Conservation (phyloP, 2,888 invertebrate species). For the Cecidostiba fungosa region DNA sequence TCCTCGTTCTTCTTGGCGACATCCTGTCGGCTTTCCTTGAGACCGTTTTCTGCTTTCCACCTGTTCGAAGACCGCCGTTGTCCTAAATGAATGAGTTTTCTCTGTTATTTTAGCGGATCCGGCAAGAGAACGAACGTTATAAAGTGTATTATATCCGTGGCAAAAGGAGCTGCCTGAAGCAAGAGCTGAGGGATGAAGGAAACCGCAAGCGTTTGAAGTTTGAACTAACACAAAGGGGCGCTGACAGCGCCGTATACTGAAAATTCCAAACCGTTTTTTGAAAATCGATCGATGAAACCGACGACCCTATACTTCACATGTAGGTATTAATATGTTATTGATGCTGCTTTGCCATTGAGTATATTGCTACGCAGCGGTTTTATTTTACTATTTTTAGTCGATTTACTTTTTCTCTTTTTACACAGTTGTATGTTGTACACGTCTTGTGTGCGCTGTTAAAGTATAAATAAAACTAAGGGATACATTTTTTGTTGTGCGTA, state of each 20-base stretch:
- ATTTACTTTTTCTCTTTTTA: too few relatives aligned
- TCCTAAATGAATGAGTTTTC: not conserved
- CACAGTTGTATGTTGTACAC: too few relatives aligned
- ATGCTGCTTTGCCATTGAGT: too few relatives aligned
- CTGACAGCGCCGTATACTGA: not conserved
- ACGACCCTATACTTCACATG: not conserved
- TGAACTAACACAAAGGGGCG: not conserved
- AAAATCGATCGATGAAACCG: not conserved
- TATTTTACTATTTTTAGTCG: too few relatives aligned
- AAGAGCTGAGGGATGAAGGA: not conserved
- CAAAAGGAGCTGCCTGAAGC: constrained; percentile 22
- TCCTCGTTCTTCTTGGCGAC: constrained; percentile 71
- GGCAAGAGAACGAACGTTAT: constrained; percentile 40
- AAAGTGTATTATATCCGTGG: constrained; percentile 9
- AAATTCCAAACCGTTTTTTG: not conserved
- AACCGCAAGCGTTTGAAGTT: constrained; percentile 23
- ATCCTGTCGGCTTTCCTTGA: constrained; percentile 53
- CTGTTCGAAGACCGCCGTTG: not conserved
- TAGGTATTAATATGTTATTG: not conserved
- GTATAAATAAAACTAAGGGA: too few relatives aligned
- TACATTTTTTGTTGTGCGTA: too few relatives aligned
- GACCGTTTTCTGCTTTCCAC: constrained; percentile 5
- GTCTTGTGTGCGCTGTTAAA: too few relatives aligned
- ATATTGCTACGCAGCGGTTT: too few relatives aligned
- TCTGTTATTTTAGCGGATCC: constrained; percentile 9